Conservation (phyloP, 2,888 invertebrate genomes). For the Cataglyphis rosenhaueri region DNA sequence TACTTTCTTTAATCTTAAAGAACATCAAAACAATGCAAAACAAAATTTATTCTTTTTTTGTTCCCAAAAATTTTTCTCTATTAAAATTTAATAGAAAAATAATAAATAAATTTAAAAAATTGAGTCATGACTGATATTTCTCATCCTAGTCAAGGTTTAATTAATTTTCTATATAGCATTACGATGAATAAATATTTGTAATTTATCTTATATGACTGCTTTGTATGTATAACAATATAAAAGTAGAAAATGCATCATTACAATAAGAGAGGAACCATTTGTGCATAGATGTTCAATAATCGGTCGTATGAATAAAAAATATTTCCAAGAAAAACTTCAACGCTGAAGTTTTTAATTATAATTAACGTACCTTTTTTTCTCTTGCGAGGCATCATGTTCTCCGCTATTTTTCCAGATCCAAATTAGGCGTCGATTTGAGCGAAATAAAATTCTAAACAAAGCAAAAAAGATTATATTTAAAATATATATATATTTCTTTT, state of each 20-base stretch:
- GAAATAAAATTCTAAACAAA: not conserved
- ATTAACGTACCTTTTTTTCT: not conserved
- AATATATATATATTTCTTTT: too few species aligned
- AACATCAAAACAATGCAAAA: not conserved
- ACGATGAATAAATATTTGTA: not conserved
- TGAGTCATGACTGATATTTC: not conserved
- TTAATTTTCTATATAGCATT: not conserved
- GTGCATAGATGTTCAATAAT: not conserved
- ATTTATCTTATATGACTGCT: constrained; percentile 7
- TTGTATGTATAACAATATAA: constrained; percentile 4
- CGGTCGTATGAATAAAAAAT: not conserved
- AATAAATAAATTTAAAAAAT: not conserved
- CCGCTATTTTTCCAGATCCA: not conserved
- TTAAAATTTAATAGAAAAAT: not conserved
- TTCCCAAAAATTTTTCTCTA: not conserved
- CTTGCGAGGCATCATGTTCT: not conserved
- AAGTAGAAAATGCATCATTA: not conserved
- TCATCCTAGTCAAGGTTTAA: constrained; percentile 31
- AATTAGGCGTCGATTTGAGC: not conserved
- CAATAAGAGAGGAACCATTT: not conserved
- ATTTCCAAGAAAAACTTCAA: not conserved
- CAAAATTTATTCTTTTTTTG: not conserved
- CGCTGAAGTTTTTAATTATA: not conserved
- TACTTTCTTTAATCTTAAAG: not conserved
- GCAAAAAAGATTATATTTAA: not conserved